These are phyloP conservation scores for Agrotis segetum DNA, from an alignment of 2,888 invertebrate species.

Conservation along the genomic window DNA sequence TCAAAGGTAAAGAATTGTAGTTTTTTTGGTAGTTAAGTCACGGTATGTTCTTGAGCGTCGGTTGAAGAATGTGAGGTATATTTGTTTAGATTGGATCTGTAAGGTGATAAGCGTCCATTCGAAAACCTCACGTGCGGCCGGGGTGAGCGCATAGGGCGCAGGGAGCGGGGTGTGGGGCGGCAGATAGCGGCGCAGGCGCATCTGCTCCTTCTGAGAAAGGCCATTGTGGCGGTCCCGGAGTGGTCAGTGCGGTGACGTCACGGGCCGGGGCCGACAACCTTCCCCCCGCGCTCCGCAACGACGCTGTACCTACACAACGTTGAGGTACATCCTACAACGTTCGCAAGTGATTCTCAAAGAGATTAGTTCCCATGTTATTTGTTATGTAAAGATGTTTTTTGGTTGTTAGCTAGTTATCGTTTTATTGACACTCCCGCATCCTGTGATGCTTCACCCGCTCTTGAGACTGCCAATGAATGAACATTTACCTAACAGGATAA, in stretches of 20 bases:
- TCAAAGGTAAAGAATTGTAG: slow-evolving; percentile 69
- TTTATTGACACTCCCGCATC: slow-evolving; percentile 47
- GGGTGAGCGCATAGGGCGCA: slow-evolving; percentile 67
- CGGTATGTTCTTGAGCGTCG: slow-evolving; percentile 65
- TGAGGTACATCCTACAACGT: slow-evolving; percentile 70
- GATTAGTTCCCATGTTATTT: slow-evolving; percentile 64
- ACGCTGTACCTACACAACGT: slow-evolving; percentile 67
- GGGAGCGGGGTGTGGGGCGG: slow-evolving; percentile 76
- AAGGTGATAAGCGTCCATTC: slow-evolving; percentile 69
- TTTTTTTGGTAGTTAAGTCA: slow-evolving; percentile 71
- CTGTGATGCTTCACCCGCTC: slow-evolving; percentile 30
- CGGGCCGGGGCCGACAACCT: slow-evolving; percentile 89
- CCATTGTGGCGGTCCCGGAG: slow-evolving; percentile 88
- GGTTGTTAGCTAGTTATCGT: slow-evolving; percentile 35
- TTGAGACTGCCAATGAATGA: slow-evolving; percentile 19
- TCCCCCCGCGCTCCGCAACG: slow-evolving; percentile 74
- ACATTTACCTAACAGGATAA: slow-evolving; percentile 48
- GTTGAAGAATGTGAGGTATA: slow-evolving; percentile 47
- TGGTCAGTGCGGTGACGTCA: slow-evolving; percentile 90
- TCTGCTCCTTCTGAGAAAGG: slow-evolving; percentile 90
- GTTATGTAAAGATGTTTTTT: slow-evolving; percentile 55
- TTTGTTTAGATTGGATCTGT: slow-evolving; percentile 58
- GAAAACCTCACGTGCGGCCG: slow-evolving; percentile 73
- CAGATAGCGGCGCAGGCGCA: slow-evolving; percentile 86
- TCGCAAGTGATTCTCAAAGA: slow-evolving; percentile 70